Evolutionary conservation across 2,797 vertebrate species (phyloP).

Genomic region (Falco peregrinus): DNA sequence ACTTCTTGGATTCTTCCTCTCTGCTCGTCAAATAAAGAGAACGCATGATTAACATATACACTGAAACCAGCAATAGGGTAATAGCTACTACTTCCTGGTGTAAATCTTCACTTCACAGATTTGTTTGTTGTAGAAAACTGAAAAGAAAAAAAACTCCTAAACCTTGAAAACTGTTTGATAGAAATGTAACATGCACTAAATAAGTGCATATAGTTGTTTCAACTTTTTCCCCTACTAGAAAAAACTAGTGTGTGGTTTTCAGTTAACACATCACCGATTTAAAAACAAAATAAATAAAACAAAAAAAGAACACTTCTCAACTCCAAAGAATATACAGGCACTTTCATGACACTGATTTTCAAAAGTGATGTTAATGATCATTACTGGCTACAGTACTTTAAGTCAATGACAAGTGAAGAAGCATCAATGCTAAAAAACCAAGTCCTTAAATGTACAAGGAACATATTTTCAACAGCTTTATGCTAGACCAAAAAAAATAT

Average conservation of each 20-base stretch:
- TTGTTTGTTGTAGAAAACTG: not conserved
- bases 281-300: not conserved
- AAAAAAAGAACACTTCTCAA: not conserved
- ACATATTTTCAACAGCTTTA: not conserved
- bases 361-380: not conserved
- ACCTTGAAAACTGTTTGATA: not conserved
- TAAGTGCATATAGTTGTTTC: fast-evolving
- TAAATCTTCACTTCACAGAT: not conserved
- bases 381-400: not conserved
- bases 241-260: not conserved
- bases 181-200: not conserved
- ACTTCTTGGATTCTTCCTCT: not conserved
- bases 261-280: not conserved
- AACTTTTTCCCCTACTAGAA: not conserved
- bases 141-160: not conserved
- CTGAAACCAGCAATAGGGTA: not conserved
- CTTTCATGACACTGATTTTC: not conserved
- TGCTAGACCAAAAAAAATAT: not conserved
- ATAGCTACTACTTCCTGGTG: not conserved
- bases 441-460: not conserved
- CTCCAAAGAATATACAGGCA: not conserved
- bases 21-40: not conserved
- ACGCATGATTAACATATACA: not conserved
- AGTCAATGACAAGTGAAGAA: not conserved
- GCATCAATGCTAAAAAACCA: not conserved